Evolutionary conservation across 2,797 vertebrate species (phyloP), one percentile per base, ranked within the genome.

Genomic region (Lepilemur ruficaudatus): DNA sequence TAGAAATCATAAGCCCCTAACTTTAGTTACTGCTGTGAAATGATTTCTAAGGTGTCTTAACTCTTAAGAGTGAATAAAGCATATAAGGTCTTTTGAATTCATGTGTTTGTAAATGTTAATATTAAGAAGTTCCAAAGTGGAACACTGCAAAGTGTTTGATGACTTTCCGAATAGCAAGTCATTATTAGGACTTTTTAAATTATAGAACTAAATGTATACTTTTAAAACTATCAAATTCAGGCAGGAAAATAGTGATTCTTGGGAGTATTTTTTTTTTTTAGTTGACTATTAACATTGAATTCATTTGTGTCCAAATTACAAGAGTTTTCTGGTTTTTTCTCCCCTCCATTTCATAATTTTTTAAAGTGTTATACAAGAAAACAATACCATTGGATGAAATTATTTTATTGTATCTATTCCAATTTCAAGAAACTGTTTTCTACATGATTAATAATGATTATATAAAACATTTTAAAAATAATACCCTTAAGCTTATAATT

Each of bases 401-500:
- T 92, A 78, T 76, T 89, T 70, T 46, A 78, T 84, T 95, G 14
- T 87, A 55, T 95, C 81, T 94, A 65, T 12, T 97, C 46, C 65
- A 97, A 5, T 95, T 95, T 93, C 23, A 84, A 84, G 46, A 55
- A 89, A 88, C 43, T 94, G 50, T 41, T 88, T 82, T 94, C 69
- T 91, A 79, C 35, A 30, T 96, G 50, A 79, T 81, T 89, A 88
- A 72, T 93, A 89, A 79, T 89, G 69, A 94, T 91, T 89, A 89
- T 95, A 48, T 94, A 78, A 81, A 91, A 78, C 23, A 61, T 70
- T 80, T 72, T 35, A 89, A 83, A 75, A 91, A 50, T 63, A 82
- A 52, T 96, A 52, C 91, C 57, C 72, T 97, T 96, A 97, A 95
- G 50, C 55, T 97, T 97, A 89, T 67, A 63, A 52, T 73, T 98